A percentile compares a stretch with the other conserved stretches of the same genome.
Evolutionary conservation across 2,113 vertebrate species (phyloP).

Genomic region (Ciconia maguari): DNA sequence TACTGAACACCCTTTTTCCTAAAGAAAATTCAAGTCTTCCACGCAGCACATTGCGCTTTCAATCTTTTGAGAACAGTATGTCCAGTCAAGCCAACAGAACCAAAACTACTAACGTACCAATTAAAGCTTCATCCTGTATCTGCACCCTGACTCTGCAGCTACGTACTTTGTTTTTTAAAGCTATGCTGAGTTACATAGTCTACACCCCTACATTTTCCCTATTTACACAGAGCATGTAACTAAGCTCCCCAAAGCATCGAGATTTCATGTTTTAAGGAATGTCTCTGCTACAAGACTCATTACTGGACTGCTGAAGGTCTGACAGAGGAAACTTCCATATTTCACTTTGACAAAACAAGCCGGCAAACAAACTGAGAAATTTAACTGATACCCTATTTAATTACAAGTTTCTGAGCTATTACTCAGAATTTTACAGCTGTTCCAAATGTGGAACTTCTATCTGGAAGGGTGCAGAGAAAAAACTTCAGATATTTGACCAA

Average conservation of each 20-base stretch:
- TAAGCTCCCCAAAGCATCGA: accelerated
- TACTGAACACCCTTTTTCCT: background rate
- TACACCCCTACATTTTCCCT: background rate
- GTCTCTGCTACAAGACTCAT: background rate
- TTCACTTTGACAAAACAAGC: background rate
- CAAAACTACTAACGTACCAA: background rate
- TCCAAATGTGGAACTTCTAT: background rate
- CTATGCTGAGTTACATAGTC: background rate
- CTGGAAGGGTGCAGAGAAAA: background rate
- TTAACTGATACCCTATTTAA: background rate
- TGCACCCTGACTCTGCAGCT: background rate
- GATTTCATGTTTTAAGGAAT: background rate
- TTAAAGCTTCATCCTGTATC: background rate
- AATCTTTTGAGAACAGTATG: background rate
- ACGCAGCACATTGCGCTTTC: background rate
- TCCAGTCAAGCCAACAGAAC: background rate
- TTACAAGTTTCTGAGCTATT: background rate
- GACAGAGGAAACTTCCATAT: background rate
- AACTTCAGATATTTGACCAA: background rate
- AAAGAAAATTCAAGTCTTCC: background rate
- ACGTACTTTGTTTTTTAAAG: background rate
- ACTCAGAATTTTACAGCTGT: background rate
- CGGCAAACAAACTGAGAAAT: background rate
- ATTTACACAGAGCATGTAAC: background rate
- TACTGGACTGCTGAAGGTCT: background rate